Evolutionary conservation across 2,797 vertebrate species (phyloP).

Genomic region (Sebastes taczanowskii): DNA sequence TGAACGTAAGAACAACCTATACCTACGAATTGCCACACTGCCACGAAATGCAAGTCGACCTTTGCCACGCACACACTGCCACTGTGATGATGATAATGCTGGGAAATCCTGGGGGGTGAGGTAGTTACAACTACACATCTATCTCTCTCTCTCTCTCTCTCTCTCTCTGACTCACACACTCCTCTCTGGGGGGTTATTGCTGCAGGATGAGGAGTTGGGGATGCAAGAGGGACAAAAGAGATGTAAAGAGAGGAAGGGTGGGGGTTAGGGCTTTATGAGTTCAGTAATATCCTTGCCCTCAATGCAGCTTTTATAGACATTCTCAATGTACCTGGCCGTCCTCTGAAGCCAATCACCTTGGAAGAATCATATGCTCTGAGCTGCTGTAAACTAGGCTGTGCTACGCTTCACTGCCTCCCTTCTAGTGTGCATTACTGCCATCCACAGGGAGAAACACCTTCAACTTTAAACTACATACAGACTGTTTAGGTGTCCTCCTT

Average conservation of each 20-base stretch:
- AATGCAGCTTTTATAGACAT: slow-evolving; percentile 66
- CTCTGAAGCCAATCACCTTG: slow-evolving; percentile 70
- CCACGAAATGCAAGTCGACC: not conserved
- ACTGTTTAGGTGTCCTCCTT: not conserved
- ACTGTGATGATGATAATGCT: slow-evolving; percentile 10
- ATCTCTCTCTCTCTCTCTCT: not conserved
- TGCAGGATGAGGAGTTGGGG: slow-evolving; percentile 52
- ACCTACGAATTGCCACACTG: not conserved
- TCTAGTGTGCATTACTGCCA: slow-evolving; percentile 35
- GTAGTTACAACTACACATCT: slow-evolving; percentile 12
- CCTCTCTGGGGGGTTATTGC: slow-evolving; percentile 40
- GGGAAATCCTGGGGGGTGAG: slow-evolving; percentile 11
- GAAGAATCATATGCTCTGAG: slow-evolving; percentile 50
- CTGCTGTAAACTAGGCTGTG: slow-evolving; percentile 70
- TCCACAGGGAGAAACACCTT: slow-evolving; percentile 32
- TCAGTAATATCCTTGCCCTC: slow-evolving; percentile 56
- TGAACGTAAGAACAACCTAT: slow-evolving; percentile 84
- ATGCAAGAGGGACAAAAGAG: slow-evolving; percentile 10
- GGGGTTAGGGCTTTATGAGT: slow-evolving; percentile 71
- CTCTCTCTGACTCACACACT: slow-evolving; percentile 5
- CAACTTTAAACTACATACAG: slow-evolving; percentile 15
- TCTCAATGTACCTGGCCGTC: slow-evolving; percentile 40
- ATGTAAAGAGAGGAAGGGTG: slow-evolving; percentile 1
- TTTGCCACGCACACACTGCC: not conserved
- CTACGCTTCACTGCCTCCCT: slow-evolving; percentile 48